Evolutionary conservation across 1,140 invertebrate genomes (phyloP).

Genomic region (Scaptomyza hsui): DNA sequence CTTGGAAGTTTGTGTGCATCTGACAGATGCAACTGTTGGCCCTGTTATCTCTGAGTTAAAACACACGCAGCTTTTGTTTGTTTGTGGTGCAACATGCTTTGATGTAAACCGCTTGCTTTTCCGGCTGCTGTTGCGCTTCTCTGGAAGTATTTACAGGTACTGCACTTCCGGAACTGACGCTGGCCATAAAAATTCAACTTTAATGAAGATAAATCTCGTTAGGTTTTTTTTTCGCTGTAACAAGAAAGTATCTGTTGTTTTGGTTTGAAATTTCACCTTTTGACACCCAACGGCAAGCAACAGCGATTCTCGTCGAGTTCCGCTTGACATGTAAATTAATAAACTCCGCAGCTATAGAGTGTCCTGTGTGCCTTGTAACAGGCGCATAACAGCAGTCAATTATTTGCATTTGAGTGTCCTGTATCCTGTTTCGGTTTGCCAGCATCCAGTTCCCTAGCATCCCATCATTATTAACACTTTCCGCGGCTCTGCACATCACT

Average conservation of each 20-base stretch:
- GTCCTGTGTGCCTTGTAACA: constrained; percentile 39
- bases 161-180: constrained; percentile 55
- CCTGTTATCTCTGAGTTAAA: constrained; percentile 3
- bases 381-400: constrained; percentile 69
- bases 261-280: constrained; percentile 83
- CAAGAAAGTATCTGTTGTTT: constrained; percentile 59
- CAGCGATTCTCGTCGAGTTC: constrained; percentile 9
- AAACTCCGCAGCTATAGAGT: constrained; percentile 48
- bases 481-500: constrained; percentile 54
- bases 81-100: constrained; percentile 36
- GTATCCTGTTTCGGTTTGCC: constrained; percentile 62
- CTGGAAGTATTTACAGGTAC: constrained; percentile 42
- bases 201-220: constrained; percentile 73
- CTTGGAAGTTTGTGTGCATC: not conserved
- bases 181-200: constrained; percentile 37
- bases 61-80: constrained; percentile 25
- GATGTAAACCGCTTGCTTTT: constrained; percentile 34
- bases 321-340: constrained; percentile 81
- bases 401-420: constrained; percentile 60
- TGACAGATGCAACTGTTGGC: constrained; percentile 37
- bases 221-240: constrained; percentile 24
- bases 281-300: constrained; percentile 49
- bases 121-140: constrained; percentile 18
- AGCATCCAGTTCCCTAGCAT: constrained; percentile 53
- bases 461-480: constrained; percentile 79